Conservation (phyloP, 2,888 invertebrate genomes). For the Perdita meconis region DNA sequence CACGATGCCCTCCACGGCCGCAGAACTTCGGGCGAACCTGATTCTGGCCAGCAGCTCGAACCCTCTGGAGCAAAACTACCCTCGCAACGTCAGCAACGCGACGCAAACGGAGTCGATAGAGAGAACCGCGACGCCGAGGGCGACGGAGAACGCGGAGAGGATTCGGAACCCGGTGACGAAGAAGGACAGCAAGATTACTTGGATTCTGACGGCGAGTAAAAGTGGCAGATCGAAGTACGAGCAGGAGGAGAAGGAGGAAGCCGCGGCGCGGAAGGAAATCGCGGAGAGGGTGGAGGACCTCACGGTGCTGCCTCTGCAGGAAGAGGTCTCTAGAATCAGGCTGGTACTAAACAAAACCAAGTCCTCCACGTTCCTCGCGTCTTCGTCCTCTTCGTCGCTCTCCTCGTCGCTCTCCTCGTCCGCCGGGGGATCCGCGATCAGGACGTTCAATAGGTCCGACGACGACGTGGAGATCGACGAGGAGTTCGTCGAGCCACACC, state of each 20-base stretch:
- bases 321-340: slow-evolving; percentile 72
- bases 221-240: slow-evolving; percentile 67
- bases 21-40: slow-evolving; percentile 36
- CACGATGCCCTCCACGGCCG: slow-evolving; percentile 19
- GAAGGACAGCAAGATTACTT: slow-evolving; percentile 76
- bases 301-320: slow-evolving; percentile 74
- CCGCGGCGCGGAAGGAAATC: slow-evolving; percentile 43
- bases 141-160: slow-evolving; percentile 43
- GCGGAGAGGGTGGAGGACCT: slow-evolving; percentile 60
- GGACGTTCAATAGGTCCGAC: slow-evolving; percentile 74
- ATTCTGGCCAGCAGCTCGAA: slow-evolving; percentile 22
- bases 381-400: slow-evolving; percentile 48
- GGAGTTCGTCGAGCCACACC: slow-evolving; percentile 71
- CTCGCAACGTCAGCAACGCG: slow-evolving; percentile 31
- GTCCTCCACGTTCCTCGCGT: slow-evolving; percentile 50
- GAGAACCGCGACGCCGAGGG: slow-evolving; percentile 24
- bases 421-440: slow-evolving; percentile 57
- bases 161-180: slow-evolving; percentile 51
- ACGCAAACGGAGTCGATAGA: slow-evolving; percentile 18
- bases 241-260: slow-evolving; percentile 61
- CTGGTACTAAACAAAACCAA: slow-evolving; percentile 75
- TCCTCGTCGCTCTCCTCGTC: slow-evolving; percentile 47
- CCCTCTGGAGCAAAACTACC: slow-evolving; percentile 28
- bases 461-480: slow-evolving; percentile 74
- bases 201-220: slow-evolving; percentile 75